Conservation (phyloP, 1,140 invertebrate genomes). For the Pogonomyrmex barbatus region DNA sequence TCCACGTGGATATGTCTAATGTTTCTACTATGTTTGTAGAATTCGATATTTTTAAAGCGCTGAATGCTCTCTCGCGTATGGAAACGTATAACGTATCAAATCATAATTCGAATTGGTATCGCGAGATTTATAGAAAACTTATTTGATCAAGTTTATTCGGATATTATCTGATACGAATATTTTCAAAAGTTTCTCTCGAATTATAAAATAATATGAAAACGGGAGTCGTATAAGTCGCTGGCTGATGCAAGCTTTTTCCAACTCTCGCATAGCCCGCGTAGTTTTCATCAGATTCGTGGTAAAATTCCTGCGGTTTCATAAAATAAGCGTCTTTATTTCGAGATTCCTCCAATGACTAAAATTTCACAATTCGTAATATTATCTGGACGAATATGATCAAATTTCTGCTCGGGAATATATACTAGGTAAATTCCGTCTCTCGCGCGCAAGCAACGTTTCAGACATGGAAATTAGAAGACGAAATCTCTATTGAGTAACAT, state of each 20-base stretch:
- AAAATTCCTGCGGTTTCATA: neutral
- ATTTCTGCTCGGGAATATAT: neutral
- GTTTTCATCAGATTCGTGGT: neutral
- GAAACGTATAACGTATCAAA: neutral
- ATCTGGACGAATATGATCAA: neutral
- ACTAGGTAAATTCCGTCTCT: neutral
- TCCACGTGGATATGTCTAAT: neutral
- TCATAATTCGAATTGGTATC: neutral
- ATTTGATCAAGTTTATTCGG: neutral
- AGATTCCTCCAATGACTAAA: neutral
- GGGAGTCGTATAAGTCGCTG: neutral
- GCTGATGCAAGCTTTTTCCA: neutral
- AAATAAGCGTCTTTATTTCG: slow-evolving; percentile 27
- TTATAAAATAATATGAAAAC: slow-evolving; percentile 1
- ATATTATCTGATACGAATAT: neutral
- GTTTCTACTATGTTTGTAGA: slow-evolving; percentile 5
- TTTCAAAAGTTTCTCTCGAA: neutral
- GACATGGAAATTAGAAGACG: neutral
- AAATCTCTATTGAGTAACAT: slow-evolving; percentile 4
- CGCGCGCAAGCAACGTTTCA: neutral
- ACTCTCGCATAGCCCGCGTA: neutral
- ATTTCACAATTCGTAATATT: neutral
- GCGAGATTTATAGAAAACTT: neutral
- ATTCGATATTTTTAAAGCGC: slow-evolving; percentile 11
- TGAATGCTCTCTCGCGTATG: neutral